A percentile compares a stretch with the other conserved stretches of the same genome.
Evolutionary conservation across 1,140 invertebrate genomes (phyloP).

Genomic region (Spodoptera litura): DNA sequence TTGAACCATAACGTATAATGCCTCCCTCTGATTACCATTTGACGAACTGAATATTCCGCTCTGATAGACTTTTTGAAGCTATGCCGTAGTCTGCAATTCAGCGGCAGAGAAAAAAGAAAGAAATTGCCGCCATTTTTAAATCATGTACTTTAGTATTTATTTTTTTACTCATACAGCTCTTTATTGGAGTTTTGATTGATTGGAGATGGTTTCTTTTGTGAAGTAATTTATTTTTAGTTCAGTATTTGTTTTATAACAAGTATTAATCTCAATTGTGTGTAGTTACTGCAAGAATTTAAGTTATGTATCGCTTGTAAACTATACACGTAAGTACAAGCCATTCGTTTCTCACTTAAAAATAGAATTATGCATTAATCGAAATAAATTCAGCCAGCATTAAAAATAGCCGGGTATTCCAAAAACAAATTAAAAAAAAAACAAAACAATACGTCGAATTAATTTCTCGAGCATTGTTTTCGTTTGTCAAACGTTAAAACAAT

Average conservation of each 20-base stretch:
- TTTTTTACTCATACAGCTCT: slow-evolving; percentile 47
- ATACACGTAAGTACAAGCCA: too few relatives aligned
- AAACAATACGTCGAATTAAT: slow-evolving; percentile 63
- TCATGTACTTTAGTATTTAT: slow-evolving; percentile 56
- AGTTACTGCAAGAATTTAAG: too few relatives aligned
- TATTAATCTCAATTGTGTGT: too few relatives aligned
- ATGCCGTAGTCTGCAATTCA: slow-evolving; percentile 58
- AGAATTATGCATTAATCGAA: not conserved
- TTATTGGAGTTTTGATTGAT: slow-evolving; percentile 52
- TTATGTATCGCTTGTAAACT: too few relatives aligned
- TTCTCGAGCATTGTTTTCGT: slow-evolving; percentile 75
- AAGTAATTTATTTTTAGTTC: not conserved
- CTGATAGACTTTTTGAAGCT: slow-evolving; percentile 77
- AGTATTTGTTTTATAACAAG: not conserved
- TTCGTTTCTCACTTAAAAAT: too few relatives aligned
- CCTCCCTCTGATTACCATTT: slow-evolving; percentile 82
- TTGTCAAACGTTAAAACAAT: slow-evolving; percentile 81
- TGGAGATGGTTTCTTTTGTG: slow-evolving; percentile 32
- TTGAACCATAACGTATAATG: slow-evolving; percentile 81
- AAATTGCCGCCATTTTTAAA: slow-evolving; percentile 67
- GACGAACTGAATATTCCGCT: slow-evolving; percentile 80
- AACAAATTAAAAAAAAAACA: slow-evolving; percentile 44
- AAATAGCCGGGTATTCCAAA: not conserved
- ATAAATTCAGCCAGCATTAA: slow-evolving; percentile 11
- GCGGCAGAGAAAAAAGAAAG: slow-evolving; percentile 63